Evolutionary conservation across 1,140 invertebrate genomes (phyloP).

Genomic region (Dryas iulia): DNA sequence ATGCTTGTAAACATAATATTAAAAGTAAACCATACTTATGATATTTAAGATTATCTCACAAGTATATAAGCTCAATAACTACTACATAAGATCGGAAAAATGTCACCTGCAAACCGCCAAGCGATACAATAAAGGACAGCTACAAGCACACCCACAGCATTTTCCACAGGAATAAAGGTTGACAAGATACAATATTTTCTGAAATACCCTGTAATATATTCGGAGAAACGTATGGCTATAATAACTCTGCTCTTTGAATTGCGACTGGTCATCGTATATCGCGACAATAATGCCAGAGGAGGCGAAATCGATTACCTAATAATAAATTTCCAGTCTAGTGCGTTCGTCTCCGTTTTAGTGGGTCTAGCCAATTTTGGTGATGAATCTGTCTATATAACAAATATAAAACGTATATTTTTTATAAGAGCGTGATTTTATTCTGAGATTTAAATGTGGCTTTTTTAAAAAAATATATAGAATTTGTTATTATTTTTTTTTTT

Average conservation of each 20-base stretch:
- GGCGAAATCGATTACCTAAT: slow-evolving; percentile 33
- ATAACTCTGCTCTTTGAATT: slow-evolving; percentile 36
- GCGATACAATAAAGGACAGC: not conserved
- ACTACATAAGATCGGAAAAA: slow-evolving; percentile 6
- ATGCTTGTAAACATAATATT: too few species aligned
- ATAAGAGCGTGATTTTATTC: not conserved
- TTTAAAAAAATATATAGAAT: not conserved
- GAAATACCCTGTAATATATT: slow-evolving; percentile 28
- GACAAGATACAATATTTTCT: slow-evolving; percentile 26
- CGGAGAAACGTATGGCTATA: slow-evolving; percentile 32
- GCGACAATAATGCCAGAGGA: slow-evolving; percentile 27
- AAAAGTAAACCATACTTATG: too few species aligned
- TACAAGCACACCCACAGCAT: not conserved
- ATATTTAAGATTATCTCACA: not conserved
- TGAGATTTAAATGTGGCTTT: not conserved
- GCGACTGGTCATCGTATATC: slow-evolving; percentile 22
- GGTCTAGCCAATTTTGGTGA: slow-evolving; percentile 7
- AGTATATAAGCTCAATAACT: not conserved
- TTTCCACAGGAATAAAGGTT: slow-evolving; percentile 20
- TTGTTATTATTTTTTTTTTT: not conserved
- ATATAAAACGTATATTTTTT: not conserved
- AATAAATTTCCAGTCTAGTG: slow-evolving; percentile 32
- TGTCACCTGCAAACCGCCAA: not conserved
- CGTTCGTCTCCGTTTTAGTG: slow-evolving; percentile 20
- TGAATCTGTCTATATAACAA: not conserved